Conservation (phyloP, 2,113 vertebrate species). For the Cryptoleucopteryx plumbea region DNA sequence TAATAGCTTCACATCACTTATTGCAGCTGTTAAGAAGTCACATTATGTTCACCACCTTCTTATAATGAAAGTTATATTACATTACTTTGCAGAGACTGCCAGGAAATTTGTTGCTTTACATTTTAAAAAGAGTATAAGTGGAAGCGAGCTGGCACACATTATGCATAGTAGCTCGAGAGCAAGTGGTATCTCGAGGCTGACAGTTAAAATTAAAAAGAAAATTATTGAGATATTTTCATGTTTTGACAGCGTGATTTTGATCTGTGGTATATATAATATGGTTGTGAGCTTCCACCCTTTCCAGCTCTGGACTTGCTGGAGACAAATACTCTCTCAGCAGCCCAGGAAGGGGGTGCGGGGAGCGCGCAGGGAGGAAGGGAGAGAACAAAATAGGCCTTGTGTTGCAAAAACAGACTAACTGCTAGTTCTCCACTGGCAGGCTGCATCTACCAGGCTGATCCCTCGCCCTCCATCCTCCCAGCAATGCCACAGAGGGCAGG, state of each 20-base stretch:
- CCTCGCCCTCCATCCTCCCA: background rate
- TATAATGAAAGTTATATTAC: background rate
- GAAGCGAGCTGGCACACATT: background rate
- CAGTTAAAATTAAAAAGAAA: background rate
- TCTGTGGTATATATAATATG: background rate
- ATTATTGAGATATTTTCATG: constrained; percentile 9
- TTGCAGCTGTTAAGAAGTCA: constrained; percentile 21
- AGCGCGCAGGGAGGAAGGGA: background rate
- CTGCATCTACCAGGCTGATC: background rate
- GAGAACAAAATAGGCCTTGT: background rate
- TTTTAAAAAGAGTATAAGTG: background rate
- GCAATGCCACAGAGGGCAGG: background rate
- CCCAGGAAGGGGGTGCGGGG: background rate
- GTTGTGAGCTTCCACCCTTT: background rate
- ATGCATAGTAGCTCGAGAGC: background rate
- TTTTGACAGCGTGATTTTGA: background rate
- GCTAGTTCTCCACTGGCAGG: background rate
- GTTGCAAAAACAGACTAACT: background rate
- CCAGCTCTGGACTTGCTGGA: background rate
- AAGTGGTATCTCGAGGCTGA: background rate
- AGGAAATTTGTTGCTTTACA: background rate
- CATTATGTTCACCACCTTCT: background rate
- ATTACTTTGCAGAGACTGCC: background rate
- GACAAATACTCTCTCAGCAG: background rate
- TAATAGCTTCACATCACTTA: background rate